These are phyloP conservation scores for Pandemis corylana DNA, from an alignment of 2,888 invertebrate genomes.

Conservation along the genomic window DNA sequence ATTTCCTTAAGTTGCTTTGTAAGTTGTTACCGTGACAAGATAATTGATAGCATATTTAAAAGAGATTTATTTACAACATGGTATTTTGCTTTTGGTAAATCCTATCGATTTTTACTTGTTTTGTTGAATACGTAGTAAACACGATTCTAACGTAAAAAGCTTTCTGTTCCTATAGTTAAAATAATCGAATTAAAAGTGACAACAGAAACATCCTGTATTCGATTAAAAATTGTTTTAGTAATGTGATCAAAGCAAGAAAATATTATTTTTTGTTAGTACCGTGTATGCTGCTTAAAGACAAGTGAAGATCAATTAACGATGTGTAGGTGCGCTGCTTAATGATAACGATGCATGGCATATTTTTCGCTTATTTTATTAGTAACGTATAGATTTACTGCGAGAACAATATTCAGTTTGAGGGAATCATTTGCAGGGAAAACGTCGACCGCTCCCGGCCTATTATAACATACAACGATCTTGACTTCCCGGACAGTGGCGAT, in stretches of 20 bases:
- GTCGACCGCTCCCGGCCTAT: constrained; percentile 90
- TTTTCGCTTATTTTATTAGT: constrained; percentile 14
- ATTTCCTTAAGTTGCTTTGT: constrained; percentile 20
- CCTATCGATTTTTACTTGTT: background rate
- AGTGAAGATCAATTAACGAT: background rate
- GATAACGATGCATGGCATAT: constrained; percentile 22
- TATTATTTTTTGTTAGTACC: background rate
- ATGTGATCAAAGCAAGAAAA: too few species aligned
- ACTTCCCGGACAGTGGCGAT: constrained; percentile 93
- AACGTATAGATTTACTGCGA: background rate
- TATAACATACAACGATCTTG: constrained; percentile 95
- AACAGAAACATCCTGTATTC: too few species aligned
- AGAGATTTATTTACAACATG: background rate
- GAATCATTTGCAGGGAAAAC: constrained; percentile 86
- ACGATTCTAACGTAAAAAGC: too few species aligned
- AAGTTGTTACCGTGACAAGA: background rate
- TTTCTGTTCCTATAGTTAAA: too few species aligned
- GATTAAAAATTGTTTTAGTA: too few species aligned
- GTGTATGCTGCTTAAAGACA: background rate
- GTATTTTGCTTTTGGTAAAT: background rate
- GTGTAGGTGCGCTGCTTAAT: background rate
- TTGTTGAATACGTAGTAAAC: background rate
- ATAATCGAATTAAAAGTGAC: too few species aligned
- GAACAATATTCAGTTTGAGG: constrained; percentile 62
- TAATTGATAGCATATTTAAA: constrained; percentile 6